Evolutionary conservation across 1,140 invertebrate genomes (phyloP).

Genomic region (Hydropsyche tenuis): DNA sequence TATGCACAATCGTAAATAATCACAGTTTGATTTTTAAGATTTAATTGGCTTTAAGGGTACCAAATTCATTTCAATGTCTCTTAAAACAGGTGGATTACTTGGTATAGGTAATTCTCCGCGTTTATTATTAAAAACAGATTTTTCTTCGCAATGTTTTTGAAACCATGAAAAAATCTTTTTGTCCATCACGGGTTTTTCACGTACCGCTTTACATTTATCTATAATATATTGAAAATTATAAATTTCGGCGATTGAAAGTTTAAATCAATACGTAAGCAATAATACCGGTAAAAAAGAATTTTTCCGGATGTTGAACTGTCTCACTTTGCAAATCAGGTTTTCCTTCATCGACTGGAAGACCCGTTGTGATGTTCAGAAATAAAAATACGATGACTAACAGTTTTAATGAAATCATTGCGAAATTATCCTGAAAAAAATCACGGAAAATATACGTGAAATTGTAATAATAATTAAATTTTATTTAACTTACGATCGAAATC

Average conservation of each 20-base stretch:
- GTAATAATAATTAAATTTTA: too few species aligned
- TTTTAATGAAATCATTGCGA: background rate
- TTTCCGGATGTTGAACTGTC: background rate
- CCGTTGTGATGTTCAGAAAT: background rate
- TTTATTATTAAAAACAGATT: slow-evolving; percentile 30
- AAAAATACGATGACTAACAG: background rate
- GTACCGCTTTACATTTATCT: slow-evolving; percentile 14
- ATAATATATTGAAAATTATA: slow-evolving; percentile 4
- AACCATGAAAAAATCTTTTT: slow-evolving; percentile 16
- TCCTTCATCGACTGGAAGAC: background rate
- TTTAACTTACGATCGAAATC: too few species aligned
- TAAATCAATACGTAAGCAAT: too few species aligned
- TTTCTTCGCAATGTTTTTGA: slow-evolving; percentile 18
- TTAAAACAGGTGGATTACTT: background rate
- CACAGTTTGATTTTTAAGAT: background rate
- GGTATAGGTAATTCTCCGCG: slow-evolving; percentile 23
- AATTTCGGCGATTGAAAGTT: background rate
- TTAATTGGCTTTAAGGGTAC: slow-evolving; percentile 17
- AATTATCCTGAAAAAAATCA: background rate
- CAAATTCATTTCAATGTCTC: slow-evolving; percentile 7
- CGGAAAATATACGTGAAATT: too few species aligned
- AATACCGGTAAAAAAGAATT: background rate
- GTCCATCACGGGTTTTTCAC: background rate
- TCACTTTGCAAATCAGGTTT: background rate
- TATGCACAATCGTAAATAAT: too few species aligned